Base-by-base conservation (phyloP, 1,140 invertebrate genomes). In the Drosophila rufa region DNA sequence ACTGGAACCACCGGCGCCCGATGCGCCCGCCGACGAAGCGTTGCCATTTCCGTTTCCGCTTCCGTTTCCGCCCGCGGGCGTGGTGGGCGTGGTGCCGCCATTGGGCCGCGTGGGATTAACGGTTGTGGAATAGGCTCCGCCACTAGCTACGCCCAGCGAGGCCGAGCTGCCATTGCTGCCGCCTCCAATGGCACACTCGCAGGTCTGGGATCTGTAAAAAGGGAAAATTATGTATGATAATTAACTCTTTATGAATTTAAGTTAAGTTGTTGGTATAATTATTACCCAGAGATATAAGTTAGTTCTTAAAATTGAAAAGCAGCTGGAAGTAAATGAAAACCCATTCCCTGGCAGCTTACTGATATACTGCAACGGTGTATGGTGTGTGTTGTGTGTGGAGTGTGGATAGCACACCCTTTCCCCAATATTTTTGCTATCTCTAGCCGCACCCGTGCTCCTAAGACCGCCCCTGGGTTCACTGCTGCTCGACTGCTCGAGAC, bases 151-250 rank as follows among this genome's bases (percentile, higher is more conserved):
- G 40, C 76, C 69, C 65, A 78, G 11, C 4, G 68, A 61, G 45
- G 83, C 68, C 82, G 79, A 86, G 94, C 94, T 79, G 93, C 93
- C 59, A 92, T 94, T 47, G 94, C 95, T 61, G 93, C 95, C 75
- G 83, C 75, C 68, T 93, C 93, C 64, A 92, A 92, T 70, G 93
- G 95, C 25, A 93, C 93, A 92, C 94, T 94, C 92, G 79, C 92
- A 93, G 51, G 80, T 91, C 75, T 92, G 91, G 15, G 92, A 81
- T 46, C 92, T 93, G 68, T 33, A 4, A 11, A 33, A 12, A 17
- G 7, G 17, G 15, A 19, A 25, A 42, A 38, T 22, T 30, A n/a
- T 11, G 19, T 5, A n/a, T 12, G 3, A n/a, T n/a, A 57, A 42
- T 42, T 36, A 53, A 11, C 11, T 6, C 50, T 27, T 14, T 14